Evolutionary conservation across 2,888 invertebrate genomes (phyloP), one percentile per base, ranked within the genome.

Genomic region (Poecilobothrus nobilitatus): DNA sequence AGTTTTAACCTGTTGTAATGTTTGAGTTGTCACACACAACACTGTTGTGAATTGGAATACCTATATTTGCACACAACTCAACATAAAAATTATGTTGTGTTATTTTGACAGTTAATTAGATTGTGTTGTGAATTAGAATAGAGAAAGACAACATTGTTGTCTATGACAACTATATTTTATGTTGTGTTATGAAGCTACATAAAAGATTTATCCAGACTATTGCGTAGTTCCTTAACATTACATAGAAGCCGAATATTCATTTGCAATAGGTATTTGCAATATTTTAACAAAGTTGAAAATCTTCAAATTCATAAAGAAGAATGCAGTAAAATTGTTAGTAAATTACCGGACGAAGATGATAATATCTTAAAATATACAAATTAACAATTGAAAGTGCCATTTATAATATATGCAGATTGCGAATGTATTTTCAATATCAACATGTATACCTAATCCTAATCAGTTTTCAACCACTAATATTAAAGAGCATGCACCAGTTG

Each of bases 321-420:
- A 63, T 67, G 62, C 7, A 33, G 20, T 67, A 22, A n/a, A 15
- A 20, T 67, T 22, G 53, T 53, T 63, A 71, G 64, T 64, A 71
- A 64, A 68, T 72, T 53, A 71, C 73, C 68, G 71, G 73, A 68
- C 71, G 71, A 5, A 70, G 73, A 70, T 69, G 71, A 67, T 44
- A 72, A 22, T 63, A 67, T 64, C 73, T 72, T 68, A 33, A 66
- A 41, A 71, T 67, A 63, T 44, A 63, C 12, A 71, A 73, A 44
- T 63, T 72, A 74, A 68, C 67, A 73, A 69, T 10, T 64, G 21
- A 18, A 64, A 33, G 33, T 15, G 5, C 64, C 64, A 6, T 64
- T 64, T 64, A 18, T 33, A 33, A 22, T 63, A 63, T 63, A 63
- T 63, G 63, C 63, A 9, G 63, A 63, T 63, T 20, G 21, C 10